Conservation (phyloP, 2,888 invertebrate species). For the Allacma fusca region DNA sequence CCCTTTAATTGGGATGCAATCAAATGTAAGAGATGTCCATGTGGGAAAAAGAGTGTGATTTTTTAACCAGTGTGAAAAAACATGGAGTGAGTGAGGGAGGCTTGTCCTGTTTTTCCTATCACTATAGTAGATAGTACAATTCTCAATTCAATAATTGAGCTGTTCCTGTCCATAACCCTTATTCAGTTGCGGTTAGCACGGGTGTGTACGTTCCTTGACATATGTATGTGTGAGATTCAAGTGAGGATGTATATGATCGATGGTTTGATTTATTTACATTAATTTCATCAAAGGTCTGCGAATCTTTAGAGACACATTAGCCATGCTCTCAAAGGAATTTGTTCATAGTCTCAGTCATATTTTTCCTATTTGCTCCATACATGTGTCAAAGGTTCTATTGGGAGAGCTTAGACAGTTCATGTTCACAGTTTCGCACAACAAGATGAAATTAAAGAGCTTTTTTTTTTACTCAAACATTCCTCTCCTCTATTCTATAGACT, state of each 20-base stretch:
- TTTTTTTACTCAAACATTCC: too few relatives aligned
- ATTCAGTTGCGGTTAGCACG: too few relatives aligned
- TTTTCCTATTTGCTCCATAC: too few relatives aligned
- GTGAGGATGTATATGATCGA: not conserved
- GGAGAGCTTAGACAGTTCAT: too few relatives aligned
- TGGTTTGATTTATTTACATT: conserved; percentile 28
- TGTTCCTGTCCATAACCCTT: conserved; percentile 1
- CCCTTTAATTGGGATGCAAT: not conserved
- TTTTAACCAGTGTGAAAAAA: not conserved
- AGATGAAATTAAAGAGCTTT: too few relatives aligned
- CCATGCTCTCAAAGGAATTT: conserved; percentile 19
- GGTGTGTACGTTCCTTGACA: too few relatives aligned
- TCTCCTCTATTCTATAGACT: too few relatives aligned
- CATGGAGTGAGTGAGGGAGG: not conserved
- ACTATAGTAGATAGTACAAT: too few relatives aligned
- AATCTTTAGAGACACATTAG: conserved; percentile 22
- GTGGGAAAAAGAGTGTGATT: not conserved
- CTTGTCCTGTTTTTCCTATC: not conserved
- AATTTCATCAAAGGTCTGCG: conserved; percentile 9
- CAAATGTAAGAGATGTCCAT: conserved; percentile 16
- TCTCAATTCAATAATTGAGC: not conserved
- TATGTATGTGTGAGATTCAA: too few relatives aligned
- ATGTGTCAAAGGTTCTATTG: too few relatives aligned
- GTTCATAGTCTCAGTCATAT: not conserved
- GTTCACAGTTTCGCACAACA: too few relatives aligned